Percentiles rank a stretch among this genome's conserved stretches.
Evolutionary conservation across 2,797 vertebrate genomes (phyloP).

Genomic region (Chelon auratus): DNA sequence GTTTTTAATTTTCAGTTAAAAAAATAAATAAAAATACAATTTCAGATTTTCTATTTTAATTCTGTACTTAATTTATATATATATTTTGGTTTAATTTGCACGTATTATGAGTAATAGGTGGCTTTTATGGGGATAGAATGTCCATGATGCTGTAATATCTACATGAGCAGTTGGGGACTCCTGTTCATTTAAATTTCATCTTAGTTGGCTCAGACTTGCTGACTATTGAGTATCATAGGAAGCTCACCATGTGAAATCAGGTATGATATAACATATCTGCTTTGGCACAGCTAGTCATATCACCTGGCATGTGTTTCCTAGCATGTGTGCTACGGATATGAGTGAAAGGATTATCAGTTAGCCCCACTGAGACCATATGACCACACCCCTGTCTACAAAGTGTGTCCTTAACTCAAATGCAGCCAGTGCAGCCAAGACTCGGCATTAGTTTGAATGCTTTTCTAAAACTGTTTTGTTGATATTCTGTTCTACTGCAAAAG

Average conservation of each 20-base stretch:
- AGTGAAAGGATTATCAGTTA: slow-evolving; percentile 73
- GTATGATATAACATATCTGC: slow-evolving; percentile 53
- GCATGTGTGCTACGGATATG: slow-evolving; percentile 75
- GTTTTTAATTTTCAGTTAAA: not conserved
- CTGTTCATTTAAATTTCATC: slow-evolving; percentile 14
- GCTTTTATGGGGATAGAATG: not conserved
- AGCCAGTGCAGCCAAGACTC: slow-evolving; percentile 25
- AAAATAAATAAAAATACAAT: not conserved
- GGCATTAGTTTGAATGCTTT: not conserved
- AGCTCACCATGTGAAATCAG: slow-evolving; percentile 28
- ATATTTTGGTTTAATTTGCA: not conserved
- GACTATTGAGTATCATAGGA: slow-evolving; percentile 15
- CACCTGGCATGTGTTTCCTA: slow-evolving; percentile 59
- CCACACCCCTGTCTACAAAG: slow-evolving; percentile 24
- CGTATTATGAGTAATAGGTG: not conserved
- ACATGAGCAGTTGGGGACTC: slow-evolving; percentile 24
- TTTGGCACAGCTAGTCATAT: slow-evolving; percentile 54
- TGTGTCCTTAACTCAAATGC: slow-evolving; percentile 45
- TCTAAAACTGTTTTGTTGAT: slow-evolving; percentile 6
- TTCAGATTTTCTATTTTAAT: not conserved
- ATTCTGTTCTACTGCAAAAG: not conserved
- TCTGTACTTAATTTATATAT: too few species aligned
- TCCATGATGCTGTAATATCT: not conserved
- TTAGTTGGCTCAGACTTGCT: slow-evolving; percentile 34
- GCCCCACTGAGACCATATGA: slow-evolving; percentile 77